These are phyloP conservation scores for Serinus canaria DNA, from an alignment of 2,113 vertebrate genomes.

Conservation along the genomic window DNA sequence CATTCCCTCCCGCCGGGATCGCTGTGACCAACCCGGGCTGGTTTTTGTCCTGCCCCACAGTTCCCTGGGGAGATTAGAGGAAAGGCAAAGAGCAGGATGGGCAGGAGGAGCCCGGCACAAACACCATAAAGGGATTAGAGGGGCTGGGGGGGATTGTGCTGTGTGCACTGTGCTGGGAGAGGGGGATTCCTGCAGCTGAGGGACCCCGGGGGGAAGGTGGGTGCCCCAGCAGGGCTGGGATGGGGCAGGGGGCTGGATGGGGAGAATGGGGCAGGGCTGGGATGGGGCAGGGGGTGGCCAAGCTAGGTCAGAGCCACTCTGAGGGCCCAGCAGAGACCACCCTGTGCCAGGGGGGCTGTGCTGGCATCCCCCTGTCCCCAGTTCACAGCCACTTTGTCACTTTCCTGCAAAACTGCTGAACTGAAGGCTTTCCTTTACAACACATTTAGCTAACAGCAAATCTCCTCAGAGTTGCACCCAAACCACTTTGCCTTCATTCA, in stretches of 20 bases:
- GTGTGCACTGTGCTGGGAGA: fast-evolving
- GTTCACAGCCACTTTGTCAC: fast-evolving
- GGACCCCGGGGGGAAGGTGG: not conserved
- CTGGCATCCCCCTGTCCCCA: not conserved
- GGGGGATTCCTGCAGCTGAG: fast-evolving
- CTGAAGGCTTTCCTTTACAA: not conserved
- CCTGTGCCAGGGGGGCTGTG: not conserved
- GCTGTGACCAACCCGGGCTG: fast-evolving
- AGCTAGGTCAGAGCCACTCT: not conserved
- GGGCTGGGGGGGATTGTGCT: not conserved
- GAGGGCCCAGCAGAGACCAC: not conserved
- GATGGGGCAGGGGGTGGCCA: not conserved
- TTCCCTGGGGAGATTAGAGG: conserved; percentile 1
- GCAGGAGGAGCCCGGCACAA: not conserved
- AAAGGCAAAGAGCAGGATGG: conserved; percentile 57
- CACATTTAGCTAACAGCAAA: not conserved
- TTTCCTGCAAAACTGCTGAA: not conserved
- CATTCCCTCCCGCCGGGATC: fast-evolving
- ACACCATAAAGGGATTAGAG: conserved; percentile 60
- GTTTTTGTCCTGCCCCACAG: not conserved
- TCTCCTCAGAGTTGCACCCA: not conserved
- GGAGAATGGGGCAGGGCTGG: not conserved
- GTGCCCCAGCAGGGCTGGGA: not conserved
- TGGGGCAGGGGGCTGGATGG: not conserved
- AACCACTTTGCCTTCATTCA: not conserved